Percentiles rank a stretch among this genome's conserved stretches.
Conservation (phyloP, 2,113 vertebrate species). For the Ictidomys tridecemlineatus region DNA sequence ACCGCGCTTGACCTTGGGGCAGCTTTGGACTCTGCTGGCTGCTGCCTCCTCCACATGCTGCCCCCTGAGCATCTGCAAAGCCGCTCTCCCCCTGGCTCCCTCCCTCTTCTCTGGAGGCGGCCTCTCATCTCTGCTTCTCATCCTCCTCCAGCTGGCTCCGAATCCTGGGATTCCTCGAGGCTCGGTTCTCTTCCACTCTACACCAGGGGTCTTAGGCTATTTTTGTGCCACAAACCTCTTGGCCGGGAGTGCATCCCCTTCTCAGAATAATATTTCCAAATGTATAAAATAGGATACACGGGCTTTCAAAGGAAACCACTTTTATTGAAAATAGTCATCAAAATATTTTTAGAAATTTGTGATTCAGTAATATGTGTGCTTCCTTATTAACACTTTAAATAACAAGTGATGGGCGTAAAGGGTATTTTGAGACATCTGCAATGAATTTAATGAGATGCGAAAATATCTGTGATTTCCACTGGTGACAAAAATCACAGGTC, state of each 20-base stretch:
- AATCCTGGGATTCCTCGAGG: background rate
- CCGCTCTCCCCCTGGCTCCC: background rate
- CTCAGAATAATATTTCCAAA: slow-evolving; percentile 48
- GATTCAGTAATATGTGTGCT: slow-evolving; percentile 57
- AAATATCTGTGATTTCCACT: slow-evolving; percentile 65
- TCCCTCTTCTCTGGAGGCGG: no score
- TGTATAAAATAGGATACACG: background rate
- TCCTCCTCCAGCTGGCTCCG: background rate
- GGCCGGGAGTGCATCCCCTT: background rate
- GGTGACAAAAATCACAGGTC: slow-evolving; percentile 53
- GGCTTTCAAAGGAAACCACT: slow-evolving; percentile 66
- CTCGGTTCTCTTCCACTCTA: background rate
- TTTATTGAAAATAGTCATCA: slow-evolving; percentile 59
- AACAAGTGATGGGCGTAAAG: slow-evolving; percentile 62
- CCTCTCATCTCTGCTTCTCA: background rate
- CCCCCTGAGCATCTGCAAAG: background rate
- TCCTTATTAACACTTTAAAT: slow-evolving; percentile 73
- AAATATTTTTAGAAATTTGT: slow-evolving; percentile 77
- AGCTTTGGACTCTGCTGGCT: fast-evolving
- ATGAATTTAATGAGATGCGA: slow-evolving; percentile 66
- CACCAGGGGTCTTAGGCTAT: background rate
- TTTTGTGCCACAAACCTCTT: background rate
- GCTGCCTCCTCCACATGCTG: fast-evolving
- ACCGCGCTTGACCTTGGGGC: fast-evolving
- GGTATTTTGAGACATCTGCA: slow-evolving; percentile 73